Conservation (phyloP, 2,797 vertebrate species). For the Danio tinwini region DNA sequence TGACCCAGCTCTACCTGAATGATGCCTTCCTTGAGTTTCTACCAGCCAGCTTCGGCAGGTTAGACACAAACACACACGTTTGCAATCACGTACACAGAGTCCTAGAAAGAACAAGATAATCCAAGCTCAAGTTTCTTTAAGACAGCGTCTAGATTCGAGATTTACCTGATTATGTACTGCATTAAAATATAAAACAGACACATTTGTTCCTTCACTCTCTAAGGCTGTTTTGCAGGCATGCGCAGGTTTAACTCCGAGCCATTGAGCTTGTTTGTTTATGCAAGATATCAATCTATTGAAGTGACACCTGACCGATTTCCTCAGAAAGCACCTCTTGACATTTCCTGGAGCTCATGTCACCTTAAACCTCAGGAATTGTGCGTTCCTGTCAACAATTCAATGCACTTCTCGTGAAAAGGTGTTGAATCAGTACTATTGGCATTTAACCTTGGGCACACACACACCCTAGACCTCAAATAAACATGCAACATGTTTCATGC, state of each 20-base stretch:
- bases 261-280: conserved; percentile 12
- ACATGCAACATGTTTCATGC: too few species aligned
- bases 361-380: not conserved
- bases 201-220: not conserved
- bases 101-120: conserved; percentile 18
- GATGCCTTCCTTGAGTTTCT: conserved; percentile 98
- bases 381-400: conserved; percentile 9
- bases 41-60: conserved; percentile 97
- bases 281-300: not conserved
- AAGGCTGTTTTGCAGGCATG: not conserved
- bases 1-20: conserved; percentile 97
- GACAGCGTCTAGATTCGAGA: not conserved
- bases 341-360: not conserved
- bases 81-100: not conserved
- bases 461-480: not conserved
- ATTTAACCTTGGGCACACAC: not conserved
- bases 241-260: not conserved
- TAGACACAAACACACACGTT: conserved; percentile 1
- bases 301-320: not conserved
- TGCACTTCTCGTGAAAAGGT: conserved; percentile 16
- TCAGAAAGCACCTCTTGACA: not conserved
- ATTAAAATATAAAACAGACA: not conserved
- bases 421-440: not conserved
- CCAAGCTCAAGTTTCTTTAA: not conserved
- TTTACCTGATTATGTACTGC: not conserved